Evolutionary conservation across 2,113 vertebrate species (phyloP).

Genomic region (Physeter macrocephalus): DNA sequence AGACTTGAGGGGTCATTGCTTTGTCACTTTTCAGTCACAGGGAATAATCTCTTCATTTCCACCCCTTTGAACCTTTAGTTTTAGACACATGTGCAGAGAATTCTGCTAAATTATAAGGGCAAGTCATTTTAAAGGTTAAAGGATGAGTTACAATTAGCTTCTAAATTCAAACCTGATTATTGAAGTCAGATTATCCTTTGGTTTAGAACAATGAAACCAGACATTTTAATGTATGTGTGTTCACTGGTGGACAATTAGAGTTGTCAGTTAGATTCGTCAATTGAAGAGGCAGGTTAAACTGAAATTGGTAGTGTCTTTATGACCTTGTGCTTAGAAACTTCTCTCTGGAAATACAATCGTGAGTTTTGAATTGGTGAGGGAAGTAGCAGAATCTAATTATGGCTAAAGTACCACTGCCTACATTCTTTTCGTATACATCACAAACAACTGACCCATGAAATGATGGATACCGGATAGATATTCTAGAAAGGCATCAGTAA

Average conservation of each 20-base stretch:
- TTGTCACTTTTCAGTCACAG: conserved; percentile 39
- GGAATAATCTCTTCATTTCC: conserved; percentile 47
- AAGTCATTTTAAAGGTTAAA: conserved; percentile 72
- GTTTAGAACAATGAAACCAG: conserved; percentile 71
- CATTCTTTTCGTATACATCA: conserved; percentile 44
- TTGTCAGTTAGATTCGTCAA: conserved; percentile 74
- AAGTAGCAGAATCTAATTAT: conserved; percentile 74
- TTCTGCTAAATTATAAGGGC: conserved; percentile 69
- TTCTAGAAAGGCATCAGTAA: conserved; percentile 14
- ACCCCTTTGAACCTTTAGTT: conserved; percentile 32
- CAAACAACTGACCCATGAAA: conserved; percentile 40
- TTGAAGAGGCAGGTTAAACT: conserved; percentile 73
- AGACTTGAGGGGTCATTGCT: not conserved
- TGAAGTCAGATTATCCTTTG: conserved; percentile 73
- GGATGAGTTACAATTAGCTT: conserved; percentile 76
- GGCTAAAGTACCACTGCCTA: conserved; percentile 30
- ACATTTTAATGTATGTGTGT: conserved; percentile 75
- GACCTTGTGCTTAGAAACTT: conserved; percentile 71
- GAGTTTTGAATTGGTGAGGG: conserved; percentile 60
- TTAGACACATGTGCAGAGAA: conserved; percentile 33
- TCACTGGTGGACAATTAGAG: conserved; percentile 73
- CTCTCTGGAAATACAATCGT: conserved; percentile 72
- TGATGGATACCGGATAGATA: not conserved
- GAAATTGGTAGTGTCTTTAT: conserved; percentile 62
- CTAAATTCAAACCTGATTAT: conserved; percentile 70